Conservation (phyloP, 1,140 invertebrate genomes). For the Zaprionus kolodkinae region DNA sequence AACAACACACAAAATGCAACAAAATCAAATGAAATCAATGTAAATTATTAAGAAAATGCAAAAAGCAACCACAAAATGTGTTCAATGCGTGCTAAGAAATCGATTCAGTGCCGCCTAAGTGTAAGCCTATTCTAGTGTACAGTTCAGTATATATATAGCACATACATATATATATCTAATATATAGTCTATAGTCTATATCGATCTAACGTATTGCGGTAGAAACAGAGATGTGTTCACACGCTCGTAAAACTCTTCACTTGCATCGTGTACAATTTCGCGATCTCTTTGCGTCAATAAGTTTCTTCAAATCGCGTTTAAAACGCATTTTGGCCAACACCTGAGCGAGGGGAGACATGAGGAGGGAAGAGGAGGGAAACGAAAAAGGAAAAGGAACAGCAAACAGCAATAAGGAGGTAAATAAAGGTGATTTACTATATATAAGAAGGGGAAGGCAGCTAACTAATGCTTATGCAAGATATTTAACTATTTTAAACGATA, state of each 20-base stretch:
- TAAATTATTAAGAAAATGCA: conserved; percentile 28
- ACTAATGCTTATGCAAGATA: too few species aligned
- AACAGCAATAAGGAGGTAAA: conserved; percentile 41
- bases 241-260: conserved; percentile 67
- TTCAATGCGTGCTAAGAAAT: conserved; percentile 29
- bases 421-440: conserved; percentile 1
- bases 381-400: conserved; percentile 44
- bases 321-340: conserved; percentile 69
- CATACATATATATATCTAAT: conserved; percentile 41
- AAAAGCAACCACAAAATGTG: conserved; percentile 43
- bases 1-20: conserved; percentile 22
- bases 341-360: conserved; percentile 34
- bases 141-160: conserved; percentile 17
- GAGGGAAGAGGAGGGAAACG: neutral
- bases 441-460: conserved; percentile 8
- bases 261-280: conserved; percentile 80
- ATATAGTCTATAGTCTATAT: conserved; percentile 29
- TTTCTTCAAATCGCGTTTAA: conserved; percentile 84
- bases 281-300: conserved; percentile 82
- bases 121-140: conserved; percentile 26
- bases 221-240: conserved; percentile 73
- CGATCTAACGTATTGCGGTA: neutral
- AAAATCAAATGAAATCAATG: conserved; percentile 23
- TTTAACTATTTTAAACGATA: neutral
- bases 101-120: conserved; percentile 45